These are phyloP conservation scores for Pseudocheirus occidentalis DNA, from an alignment of 2,797 vertebrate genomes.

Conservation along the genomic window DNA sequence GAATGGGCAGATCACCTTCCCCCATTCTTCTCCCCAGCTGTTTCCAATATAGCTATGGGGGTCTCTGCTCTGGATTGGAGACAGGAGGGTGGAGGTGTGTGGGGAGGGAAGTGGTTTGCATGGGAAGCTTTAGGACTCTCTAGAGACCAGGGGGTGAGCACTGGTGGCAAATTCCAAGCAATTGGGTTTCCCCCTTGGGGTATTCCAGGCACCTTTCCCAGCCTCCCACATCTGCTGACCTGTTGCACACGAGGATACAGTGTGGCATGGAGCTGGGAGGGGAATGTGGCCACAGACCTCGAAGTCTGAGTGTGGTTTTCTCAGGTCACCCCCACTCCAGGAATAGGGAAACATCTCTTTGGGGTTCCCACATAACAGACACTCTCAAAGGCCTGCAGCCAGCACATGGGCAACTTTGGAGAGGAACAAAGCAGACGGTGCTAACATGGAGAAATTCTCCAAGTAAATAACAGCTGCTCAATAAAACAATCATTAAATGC, in stretches of 20 bases:
- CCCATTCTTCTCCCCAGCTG: background rate
- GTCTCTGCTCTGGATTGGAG: background rate
- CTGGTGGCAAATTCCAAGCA: background rate
- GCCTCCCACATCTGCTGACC: constrained; percentile 80
- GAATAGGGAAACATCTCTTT: constrained; percentile 73
- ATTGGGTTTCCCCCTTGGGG: background rate
- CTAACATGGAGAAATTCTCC: constrained; percentile 82
- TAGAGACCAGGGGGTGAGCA: background rate
- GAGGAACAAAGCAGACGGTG: constrained; percentile 79
- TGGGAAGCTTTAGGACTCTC: background rate
- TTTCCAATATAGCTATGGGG: constrained; percentile 2
- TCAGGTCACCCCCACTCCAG: constrained; percentile 73
- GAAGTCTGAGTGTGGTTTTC: constrained; percentile 80
- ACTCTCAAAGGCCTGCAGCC: constrained; percentile 72
- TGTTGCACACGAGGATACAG: constrained; percentile 68
- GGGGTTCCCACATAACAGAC: constrained; percentile 70
- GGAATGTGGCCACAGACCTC: constrained; percentile 80
- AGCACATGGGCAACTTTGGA: constrained; percentile 78
- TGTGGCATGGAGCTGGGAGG: constrained; percentile 69
- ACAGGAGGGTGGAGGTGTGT: background rate
- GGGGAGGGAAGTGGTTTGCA: background rate
- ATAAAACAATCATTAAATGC: constrained; percentile 82
- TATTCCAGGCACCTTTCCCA: constrained; percentile 71
- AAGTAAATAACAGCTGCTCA: constrained; percentile 84
- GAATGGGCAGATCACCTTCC: background rate